Evolutionary conservation across 2,113 vertebrate species (phyloP).

Genomic region (Myotis lucifugus): DNA sequence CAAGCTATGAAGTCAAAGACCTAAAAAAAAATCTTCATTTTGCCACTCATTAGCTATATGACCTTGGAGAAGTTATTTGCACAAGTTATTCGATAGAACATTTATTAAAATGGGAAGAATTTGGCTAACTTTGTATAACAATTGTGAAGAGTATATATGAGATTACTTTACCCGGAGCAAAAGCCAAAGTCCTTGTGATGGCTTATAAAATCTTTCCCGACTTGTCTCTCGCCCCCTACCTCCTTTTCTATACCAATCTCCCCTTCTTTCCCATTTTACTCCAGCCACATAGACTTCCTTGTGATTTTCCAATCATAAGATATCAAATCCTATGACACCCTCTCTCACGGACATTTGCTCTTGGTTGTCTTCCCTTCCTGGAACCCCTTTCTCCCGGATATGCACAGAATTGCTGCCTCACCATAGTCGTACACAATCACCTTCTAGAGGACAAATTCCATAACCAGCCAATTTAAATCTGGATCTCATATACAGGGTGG

Average conservation of each 20-base stretch:
- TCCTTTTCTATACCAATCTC: neutral
- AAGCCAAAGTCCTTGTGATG: neutral
- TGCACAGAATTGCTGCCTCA: neutral
- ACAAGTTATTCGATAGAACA: neutral
- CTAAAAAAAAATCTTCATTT: neutral
- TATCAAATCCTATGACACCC: neutral
- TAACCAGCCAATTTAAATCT: neutral
- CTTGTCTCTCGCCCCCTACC: neutral
- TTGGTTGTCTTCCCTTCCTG: neutral
- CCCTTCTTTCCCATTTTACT: neutral
- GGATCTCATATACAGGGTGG: neutral
- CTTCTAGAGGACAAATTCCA: neutral
- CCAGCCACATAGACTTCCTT: neutral
- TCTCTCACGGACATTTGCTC: neutral
- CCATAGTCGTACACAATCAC: neutral
- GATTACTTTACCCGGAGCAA: neutral
- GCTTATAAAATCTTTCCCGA: slow-evolving; percentile 11
- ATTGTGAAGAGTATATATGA: neutral
- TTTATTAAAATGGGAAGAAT: neutral
- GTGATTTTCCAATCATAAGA: neutral
- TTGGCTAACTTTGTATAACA: neutral
- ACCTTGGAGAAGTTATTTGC: neutral
- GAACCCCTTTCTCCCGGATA: neutral
- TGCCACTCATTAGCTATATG: neutral
- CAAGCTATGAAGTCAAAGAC: neutral